phyloP scores from a whole-genome alignment of 2,113 vertebrate species.

The Morone chrysops region DNA sequence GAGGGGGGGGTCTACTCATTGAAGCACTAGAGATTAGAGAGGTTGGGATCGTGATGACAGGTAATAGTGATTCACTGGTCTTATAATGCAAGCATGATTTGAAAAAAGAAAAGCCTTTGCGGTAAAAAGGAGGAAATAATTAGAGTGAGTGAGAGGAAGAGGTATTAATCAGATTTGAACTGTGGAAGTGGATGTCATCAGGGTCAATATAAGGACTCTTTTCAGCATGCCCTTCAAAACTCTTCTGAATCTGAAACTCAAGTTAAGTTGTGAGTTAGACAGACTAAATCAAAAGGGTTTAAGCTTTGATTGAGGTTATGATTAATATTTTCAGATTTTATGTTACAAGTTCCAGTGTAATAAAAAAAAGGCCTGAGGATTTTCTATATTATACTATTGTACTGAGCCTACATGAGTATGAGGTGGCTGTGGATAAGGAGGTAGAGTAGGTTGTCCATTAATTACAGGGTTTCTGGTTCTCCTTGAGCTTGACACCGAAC shows the following conservation, averaged over 20 bases:
- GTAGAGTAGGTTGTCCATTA: background rate
- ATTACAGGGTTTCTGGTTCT: background rate
- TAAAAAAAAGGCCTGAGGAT: background rate
- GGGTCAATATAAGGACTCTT: constrained; percentile 24
- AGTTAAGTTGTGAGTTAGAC: background rate
- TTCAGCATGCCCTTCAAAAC: constrained; percentile 7
- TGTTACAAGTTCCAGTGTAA: background rate
- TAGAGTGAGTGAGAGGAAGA: constrained; percentile 11
- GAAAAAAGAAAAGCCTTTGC: background rate
- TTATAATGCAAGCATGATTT: constrained; percentile 39
- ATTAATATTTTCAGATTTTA: background rate
- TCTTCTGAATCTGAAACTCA: background rate
- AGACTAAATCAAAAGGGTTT: background rate
- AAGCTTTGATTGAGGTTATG: background rate
- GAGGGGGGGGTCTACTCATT: background rate
- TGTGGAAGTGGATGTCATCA: background rate
- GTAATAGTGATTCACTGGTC: constrained; percentile 20
- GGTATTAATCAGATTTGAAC: constrained; percentile 51
- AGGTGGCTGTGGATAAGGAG: background rate
- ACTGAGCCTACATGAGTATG: background rate
- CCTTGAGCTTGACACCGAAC: background rate
- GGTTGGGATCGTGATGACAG: background rate
- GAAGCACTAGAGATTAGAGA: constrained; percentile 6
- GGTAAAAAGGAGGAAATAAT: constrained; percentile 19
- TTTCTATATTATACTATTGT: background rate